phyloP scores from a whole-genome alignment of 23 tunicate genomes.

The Aplidium turbinatum region DNA sequence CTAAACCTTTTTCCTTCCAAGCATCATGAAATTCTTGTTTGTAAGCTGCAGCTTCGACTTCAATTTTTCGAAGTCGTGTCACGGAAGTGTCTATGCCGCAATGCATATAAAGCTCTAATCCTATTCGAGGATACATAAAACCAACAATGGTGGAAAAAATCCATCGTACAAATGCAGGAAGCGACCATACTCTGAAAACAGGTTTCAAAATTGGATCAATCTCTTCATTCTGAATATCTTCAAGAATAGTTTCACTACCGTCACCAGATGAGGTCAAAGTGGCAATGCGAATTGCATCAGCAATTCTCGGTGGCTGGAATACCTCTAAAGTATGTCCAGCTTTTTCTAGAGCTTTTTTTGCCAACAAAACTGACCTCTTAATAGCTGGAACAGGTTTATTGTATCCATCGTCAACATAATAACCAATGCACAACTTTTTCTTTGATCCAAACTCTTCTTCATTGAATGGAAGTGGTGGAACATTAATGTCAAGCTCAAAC shows the following conservation, averaged over 20 bases:
- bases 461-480: slow-evolving; percentile 52
- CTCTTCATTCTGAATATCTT: no score
- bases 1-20: slow-evolving; percentile 34
- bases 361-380: slow-evolving; percentile 53
- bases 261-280: no score
- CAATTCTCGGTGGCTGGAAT: slow-evolving; percentile 53
- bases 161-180: slow-evolving; percentile 8
- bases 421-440: slow-evolving; percentile 63
- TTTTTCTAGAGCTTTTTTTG: slow-evolving; percentile 46
- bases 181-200: slow-evolving; percentile 9
- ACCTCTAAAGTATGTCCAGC: slow-evolving; percentile 70
- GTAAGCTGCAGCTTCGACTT: slow-evolving; percentile 37
- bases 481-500: slow-evolving; percentile 47
- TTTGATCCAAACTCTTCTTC: slow-evolving; percentile 38
- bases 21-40: slow-evolving; percentile 34
- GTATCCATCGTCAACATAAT: slow-evolving; percentile 81
- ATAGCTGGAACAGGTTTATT: slow-evolving; percentile 78
- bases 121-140: slow-evolving; percentile 56
- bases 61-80: slow-evolving; percentile 36
- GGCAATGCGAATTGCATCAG: slow-evolving; percentile 43
- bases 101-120: slow-evolving; percentile 27
- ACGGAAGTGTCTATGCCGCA: slow-evolving; percentile 55
- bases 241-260: no score
- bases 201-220: slow-evolving; percentile 26
- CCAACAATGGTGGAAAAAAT: no score